Evolutionary conservation across 2,797 vertebrate genomes (phyloP).

Genomic region (Echiichthys vipera): DNA sequence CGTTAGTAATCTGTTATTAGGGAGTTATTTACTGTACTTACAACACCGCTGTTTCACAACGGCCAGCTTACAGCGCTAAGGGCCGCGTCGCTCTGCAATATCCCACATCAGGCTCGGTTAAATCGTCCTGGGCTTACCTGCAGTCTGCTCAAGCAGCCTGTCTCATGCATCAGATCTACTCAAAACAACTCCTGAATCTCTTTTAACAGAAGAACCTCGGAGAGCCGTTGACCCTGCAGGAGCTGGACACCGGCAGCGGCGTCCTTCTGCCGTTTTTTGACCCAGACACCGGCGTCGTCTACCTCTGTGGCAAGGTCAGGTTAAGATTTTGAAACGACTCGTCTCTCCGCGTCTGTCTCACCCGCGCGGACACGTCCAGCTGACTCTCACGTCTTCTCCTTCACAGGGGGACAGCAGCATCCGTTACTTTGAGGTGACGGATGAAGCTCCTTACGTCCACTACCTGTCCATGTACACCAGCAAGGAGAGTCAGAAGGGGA

Average conservation of each 20-base stretch:
- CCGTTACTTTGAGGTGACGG: slow-evolving; percentile 93
- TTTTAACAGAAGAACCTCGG: slow-evolving; percentile 80
- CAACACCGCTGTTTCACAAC: slow-evolving; percentile 37
- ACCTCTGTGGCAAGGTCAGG: slow-evolving; percentile 92
- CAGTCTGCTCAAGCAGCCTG: neutral
- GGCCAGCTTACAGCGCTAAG: slow-evolving; percentile 20
- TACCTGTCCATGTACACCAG: slow-evolving; percentile 92
- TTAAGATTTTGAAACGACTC: neutral
- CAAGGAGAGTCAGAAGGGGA: slow-evolving; percentile 94
- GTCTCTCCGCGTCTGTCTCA: neutral
- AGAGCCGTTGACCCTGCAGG: slow-evolving; percentile 89
- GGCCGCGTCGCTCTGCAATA: slow-evolving; percentile 7
- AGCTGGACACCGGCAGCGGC: slow-evolving; percentile 92
- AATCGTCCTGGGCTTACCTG: slow-evolving; percentile 27
- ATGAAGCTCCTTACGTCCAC: slow-evolving; percentile 91
- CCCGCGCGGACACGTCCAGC: neutral
- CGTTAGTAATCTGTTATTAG: neutral
- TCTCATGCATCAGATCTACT: too few relatives aligned
- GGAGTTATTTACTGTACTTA: slow-evolving; percentile 11
- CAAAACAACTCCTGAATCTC: neutral
- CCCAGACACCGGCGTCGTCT: slow-evolving; percentile 90
- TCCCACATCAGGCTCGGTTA: neutral
- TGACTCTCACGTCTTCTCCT: slow-evolving; percentile 10
- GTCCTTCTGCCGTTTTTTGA: slow-evolving; percentile 93
- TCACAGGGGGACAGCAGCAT: slow-evolving; percentile 94